Evolutionary conservation across 2,113 vertebrate genomes (phyloP).

Genomic region (Amazona guildingii): DNA sequence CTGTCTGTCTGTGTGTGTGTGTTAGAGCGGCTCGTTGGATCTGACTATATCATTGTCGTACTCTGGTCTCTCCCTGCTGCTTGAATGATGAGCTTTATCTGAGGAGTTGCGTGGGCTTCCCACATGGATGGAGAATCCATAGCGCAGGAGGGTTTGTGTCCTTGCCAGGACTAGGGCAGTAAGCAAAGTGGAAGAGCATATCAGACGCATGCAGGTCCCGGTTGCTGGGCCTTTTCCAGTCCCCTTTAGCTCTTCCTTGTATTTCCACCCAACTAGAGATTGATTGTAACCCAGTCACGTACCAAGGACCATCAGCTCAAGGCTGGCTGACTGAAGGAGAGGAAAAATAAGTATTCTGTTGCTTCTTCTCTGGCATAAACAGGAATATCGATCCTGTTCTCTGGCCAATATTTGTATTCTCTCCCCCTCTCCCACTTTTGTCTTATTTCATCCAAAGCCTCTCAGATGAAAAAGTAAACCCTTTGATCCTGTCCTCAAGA

Average conservation of each 20-base stretch:
- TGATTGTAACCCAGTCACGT: constrained; percentile 20
- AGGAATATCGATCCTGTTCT: constrained; percentile 53
- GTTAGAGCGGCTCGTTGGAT: constrained; percentile 59
- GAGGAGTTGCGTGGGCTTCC: constrained; percentile 57
- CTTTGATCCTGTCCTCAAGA: constrained; percentile 37
- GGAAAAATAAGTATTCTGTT: constrained; percentile 49
- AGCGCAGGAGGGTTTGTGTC: constrained; percentile 32
- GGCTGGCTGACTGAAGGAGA: constrained; percentile 68
- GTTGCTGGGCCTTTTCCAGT: constrained; percentile 26
- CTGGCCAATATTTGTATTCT: constrained; percentile 48
- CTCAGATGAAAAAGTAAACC: constrained; percentile 45
- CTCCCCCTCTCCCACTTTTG: constrained; percentile 55
- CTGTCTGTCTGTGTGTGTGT: constrained; percentile 59
- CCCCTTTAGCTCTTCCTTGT: constrained; percentile 36
- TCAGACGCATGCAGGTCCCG: not conserved
- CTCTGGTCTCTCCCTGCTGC: constrained; percentile 67
- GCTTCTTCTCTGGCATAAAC: constrained; percentile 65
- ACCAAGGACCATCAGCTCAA: constrained; percentile 49
- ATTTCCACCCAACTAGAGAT: constrained; percentile 46
- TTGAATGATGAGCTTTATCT: constrained; percentile 69
- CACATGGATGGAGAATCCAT: not conserved
- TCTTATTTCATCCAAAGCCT: constrained; percentile 67
- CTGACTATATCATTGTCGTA: constrained; percentile 50
- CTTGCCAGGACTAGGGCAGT: constrained; percentile 58
- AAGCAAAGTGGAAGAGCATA: constrained; percentile 28